These are phyloP conservation scores for Danionella cerebrum DNA, from an alignment of 2,113 vertebrate genomes.

Conservation along the genomic window DNA sequence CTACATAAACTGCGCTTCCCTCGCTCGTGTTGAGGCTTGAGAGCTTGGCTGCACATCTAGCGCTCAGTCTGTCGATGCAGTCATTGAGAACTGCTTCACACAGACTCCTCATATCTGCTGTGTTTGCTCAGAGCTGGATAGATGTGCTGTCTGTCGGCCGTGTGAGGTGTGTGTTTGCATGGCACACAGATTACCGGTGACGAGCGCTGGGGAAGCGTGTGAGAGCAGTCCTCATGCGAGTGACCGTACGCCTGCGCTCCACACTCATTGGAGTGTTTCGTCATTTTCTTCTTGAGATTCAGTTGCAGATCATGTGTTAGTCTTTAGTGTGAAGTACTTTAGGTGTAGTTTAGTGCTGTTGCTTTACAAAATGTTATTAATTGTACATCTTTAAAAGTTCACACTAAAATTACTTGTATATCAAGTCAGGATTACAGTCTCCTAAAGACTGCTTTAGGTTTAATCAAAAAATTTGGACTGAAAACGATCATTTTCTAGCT, in stretches of 20 bases:
- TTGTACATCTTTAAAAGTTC: too few species aligned
- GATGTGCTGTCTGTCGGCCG: conserved; percentile 7
- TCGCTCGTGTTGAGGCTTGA: background rate
- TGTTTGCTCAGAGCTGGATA: conserved; percentile 6
- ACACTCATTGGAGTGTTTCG: background rate
- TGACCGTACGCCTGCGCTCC: background rate
- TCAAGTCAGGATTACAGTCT: too few species aligned
- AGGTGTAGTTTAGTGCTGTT: too few species aligned
- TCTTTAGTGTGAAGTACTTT: too few species aligned
- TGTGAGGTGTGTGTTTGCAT: conserved; percentile 3
- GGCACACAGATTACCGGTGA: conserved; percentile 10
- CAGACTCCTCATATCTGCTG: background rate
- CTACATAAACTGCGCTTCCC: background rate
- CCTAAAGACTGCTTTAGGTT: too few species aligned
- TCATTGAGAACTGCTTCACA: background rate
- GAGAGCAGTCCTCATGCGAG: background rate
- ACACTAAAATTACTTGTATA: too few species aligned
- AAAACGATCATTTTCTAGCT: too few species aligned
- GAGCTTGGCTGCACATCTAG: background rate
- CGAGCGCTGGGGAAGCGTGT: conserved; percentile 10
- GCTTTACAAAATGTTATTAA: too few species aligned
- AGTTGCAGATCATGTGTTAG: too few species aligned
- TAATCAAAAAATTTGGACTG: too few species aligned
- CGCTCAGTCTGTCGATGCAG: background rate
- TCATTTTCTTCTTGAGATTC: too few species aligned